Evolutionary conservation across 2,888 invertebrate species (phyloP), one percentile per base, ranked within the genome.

Genomic region (Carpatolechia fugitivella): DNA sequence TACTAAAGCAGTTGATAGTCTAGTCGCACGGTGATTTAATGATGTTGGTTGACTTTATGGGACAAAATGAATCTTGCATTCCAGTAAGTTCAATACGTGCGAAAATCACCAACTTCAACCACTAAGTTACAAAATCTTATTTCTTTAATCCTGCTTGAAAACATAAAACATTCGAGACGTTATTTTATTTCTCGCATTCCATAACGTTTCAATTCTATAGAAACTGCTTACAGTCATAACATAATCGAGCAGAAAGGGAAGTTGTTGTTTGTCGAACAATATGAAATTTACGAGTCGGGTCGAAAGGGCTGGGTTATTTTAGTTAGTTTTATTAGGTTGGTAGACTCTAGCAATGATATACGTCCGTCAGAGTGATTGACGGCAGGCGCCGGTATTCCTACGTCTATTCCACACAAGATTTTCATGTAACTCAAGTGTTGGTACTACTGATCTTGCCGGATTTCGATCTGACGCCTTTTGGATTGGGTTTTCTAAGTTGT

Each of bases 301-400:
- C 10, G 41, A n/a, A 35, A 35, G 50, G 50, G 38, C 29, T 1
- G 35, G 33, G 50, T 50, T 50, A 50, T 50, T 50, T 50, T 38
- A 38, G 49, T 49, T 35, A 49, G 78, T 76, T 76, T 72, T 74
- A 71, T 74, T 69, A 70, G 66, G 70, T 70, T 41, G 40, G 40
- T 41, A 41, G 40, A 24, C 24, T 41, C 65, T 68, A 69, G 70
- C 70, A 76, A 74, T 78, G 80, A 79, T 78, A 73, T 69, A 69
- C 74, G 78, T 75, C 82, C 71, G 76, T 74, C 75, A 62, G 64
- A 59, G 60, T 84, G 85, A 85, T 82, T 80, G 85, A 83, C 82
- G 69, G 78, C 70, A 66, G 83, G 78, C 78, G 78, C 80, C 78
- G 68, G 65, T 52, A 58, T 60, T 51, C 58, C 59, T 47, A 61